phyloP scores from a whole-genome alignment of 2,888 invertebrate genomes.

The Apoda limacodes region DNA sequence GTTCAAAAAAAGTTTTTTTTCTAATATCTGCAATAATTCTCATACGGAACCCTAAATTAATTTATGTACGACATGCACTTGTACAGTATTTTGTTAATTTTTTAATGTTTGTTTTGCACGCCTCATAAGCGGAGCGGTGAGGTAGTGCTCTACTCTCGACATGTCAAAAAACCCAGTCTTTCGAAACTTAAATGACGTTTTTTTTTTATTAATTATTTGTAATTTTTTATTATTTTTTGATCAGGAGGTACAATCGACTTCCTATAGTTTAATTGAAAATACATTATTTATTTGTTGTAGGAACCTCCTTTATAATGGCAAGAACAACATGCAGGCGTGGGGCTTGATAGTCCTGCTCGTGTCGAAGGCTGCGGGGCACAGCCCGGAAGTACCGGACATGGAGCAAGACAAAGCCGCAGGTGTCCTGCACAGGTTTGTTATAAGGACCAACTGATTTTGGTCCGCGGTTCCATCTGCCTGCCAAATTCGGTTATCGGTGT shows the following conservation, averaged over 20 bases:
- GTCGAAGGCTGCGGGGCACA: conserved; percentile 92
- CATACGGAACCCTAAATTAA: too few species aligned
- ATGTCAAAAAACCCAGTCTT: too few species aligned
- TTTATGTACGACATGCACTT: too few species aligned
- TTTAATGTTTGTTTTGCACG: conserved; percentile 1
- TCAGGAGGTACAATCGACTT: background rate
- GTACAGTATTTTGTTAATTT: background rate
- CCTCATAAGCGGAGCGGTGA: too few species aligned
- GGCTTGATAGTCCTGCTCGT: conserved; percentile 91
- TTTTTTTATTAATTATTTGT: conserved; percentile 3
- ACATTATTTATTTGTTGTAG: conserved; percentile 50
- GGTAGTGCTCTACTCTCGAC: too few species aligned
- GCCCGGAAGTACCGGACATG: conserved; percentile 81
- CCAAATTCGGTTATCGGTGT: too few species aligned
- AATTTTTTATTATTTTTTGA: conserved; percentile 1
- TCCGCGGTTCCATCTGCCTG: too few species aligned
- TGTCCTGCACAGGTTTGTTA: conserved; percentile 84
- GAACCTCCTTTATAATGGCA: conserved; percentile 90
- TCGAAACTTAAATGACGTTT: too few species aligned
- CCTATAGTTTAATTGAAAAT: background rate
- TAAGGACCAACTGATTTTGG: too few species aligned
- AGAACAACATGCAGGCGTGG: conserved; percentile 94
- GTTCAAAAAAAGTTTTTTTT: too few species aligned
- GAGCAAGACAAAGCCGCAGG: conserved; percentile 90
- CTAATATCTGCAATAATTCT: too few species aligned